Evolutionary conservation across 2,888 invertebrate species (phyloP).

Genomic region (Pseudolycoriella hygida): DNA sequence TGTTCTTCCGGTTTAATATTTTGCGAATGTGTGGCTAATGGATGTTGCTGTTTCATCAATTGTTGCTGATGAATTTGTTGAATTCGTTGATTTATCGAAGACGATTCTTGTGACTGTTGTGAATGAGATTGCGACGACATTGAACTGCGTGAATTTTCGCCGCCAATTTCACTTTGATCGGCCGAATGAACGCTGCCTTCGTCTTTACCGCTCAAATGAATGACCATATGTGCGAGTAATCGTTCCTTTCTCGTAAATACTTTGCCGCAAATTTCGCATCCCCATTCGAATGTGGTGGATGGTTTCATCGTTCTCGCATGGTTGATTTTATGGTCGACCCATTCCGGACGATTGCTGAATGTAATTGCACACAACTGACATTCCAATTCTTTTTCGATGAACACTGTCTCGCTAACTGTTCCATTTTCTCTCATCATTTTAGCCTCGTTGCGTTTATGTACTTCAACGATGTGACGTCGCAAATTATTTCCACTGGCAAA

Average conservation of each 20-base stretch:
- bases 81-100: slow-evolving; percentile 1
- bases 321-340: slow-evolving; percentile 27
- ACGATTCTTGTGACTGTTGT: slow-evolving; percentile 6
- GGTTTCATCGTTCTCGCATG: slow-evolving; percentile 25
- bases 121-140: slow-evolving; percentile 10
- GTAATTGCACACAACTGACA: slow-evolving; percentile 23
- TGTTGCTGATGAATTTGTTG: not conserved
- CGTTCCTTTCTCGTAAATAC: slow-evolving; percentile 28
- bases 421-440: slow-evolving; percentile 16
- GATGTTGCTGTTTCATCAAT: not conserved
- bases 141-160: slow-evolving; percentile 14
- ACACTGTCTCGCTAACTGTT: slow-evolving; percentile 20
- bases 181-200: slow-evolving; percentile 4
- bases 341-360: slow-evolving; percentile 23
- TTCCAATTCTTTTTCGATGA: slow-evolving; percentile 21
- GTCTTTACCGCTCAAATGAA: slow-evolving; percentile 20
- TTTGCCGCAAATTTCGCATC: slow-evolving; percentile 27
- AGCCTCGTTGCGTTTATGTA: slow-evolving; percentile 19
- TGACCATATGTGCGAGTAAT: slow-evolving; percentile 26
- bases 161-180: slow-evolving; percentile 9
- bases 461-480: slow-evolving; percentile 26
- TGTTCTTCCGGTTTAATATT: not conserved
- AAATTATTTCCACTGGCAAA: slow-evolving; percentile 29
- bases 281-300: slow-evolving; percentile 28
- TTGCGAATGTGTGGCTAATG: not conserved